A percentile compares a stretch with the other conserved stretches of the same genome.
These are phyloP conservation scores for Scolanthus callimorphus DNA, from an alignment of 92 coral and sea anemone species.

Conservation along the genomic window DNA sequence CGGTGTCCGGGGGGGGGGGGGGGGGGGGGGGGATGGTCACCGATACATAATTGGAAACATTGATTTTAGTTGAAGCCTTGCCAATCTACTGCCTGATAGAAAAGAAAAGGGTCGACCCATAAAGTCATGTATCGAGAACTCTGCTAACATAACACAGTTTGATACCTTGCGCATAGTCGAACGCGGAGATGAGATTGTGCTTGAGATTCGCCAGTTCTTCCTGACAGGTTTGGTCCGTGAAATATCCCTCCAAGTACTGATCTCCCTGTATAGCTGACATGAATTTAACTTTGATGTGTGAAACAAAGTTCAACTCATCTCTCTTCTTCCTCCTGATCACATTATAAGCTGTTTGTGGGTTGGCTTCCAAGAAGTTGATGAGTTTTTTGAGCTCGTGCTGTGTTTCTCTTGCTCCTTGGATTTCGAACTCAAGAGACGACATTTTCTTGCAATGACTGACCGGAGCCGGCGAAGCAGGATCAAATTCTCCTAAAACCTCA, in stretches of 20 bases:
- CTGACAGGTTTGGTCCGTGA: slow-evolving; percentile 36
- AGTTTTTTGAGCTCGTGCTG: slow-evolving; percentile 46
- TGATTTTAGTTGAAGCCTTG: no score
- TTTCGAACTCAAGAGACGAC: slow-evolving; percentile 38
- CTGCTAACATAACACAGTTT: no score
- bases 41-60: no score
- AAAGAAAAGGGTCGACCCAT: no score
- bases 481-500: slow-evolving; percentile 39
- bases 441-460: slow-evolving; percentile 29
- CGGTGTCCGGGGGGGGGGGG: no score
- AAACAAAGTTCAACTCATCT: slow-evolving; percentile 32
- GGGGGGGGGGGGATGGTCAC: no score
- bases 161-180: slow-evolving; percentile 56
- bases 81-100: no score
- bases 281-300: slow-evolving; percentile 40
- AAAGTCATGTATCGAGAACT: no score
- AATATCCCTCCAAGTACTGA: slow-evolving; percentile 28
- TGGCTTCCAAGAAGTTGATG: slow-evolving; percentile 24
- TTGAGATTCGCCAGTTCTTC: slow-evolving; percentile 28
- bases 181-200: slow-evolving; percentile 24
- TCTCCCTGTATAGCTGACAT: slow-evolving; percentile 51
- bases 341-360: slow-evolving; percentile 28
- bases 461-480: slow-evolving; percentile 39
- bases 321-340: slow-evolving; percentile 38
- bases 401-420: slow-evolving; percentile 39